Conservation (phyloP, 2,888 invertebrate species). For the Oxytorus armatus region DNA sequence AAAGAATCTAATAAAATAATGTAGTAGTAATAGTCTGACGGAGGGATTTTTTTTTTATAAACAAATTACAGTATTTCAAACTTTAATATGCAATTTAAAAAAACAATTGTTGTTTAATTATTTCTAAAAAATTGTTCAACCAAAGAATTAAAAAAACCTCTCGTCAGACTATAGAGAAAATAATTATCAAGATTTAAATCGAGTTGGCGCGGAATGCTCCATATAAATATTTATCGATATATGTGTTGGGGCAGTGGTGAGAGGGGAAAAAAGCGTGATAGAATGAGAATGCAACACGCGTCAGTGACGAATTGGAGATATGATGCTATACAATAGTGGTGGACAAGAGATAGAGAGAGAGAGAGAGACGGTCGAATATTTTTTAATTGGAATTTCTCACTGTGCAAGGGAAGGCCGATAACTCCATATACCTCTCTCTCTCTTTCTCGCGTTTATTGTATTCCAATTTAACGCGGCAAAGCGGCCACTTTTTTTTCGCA, state of each 20-base stretch:
- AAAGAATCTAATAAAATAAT: no score
- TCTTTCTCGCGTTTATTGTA: slow-evolving; percentile 47
- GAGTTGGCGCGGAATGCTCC: no score
- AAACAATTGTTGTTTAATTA: no score
- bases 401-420: slow-evolving; percentile 26
- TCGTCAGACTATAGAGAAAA: no score
- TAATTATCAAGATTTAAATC: no score
- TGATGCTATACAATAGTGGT: neutral
- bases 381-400: slow-evolving; percentile 61
- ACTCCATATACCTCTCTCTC: slow-evolving; percentile 20
- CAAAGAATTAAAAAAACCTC: no score
- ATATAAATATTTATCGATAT: no score
- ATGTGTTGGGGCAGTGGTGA: neutral
- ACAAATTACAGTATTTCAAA: no score
- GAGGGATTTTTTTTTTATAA: no score
- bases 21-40: no score
- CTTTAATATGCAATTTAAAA: no score
- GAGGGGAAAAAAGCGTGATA: neutral
- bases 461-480: slow-evolving; percentile 55
- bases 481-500: slow-evolving; percentile 28
- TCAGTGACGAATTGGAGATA: slow-evolving; percentile 16
- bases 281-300: neutral
- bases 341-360: slow-evolving; percentile 14
- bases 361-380: slow-evolving; percentile 38
- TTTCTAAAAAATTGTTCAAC: no score